Percentiles rank a stretch among this genome's conserved stretches.
phyloP scores from a whole-genome alignment of 2,888 invertebrate genomes.

The Trachelus tabidus region DNA sequence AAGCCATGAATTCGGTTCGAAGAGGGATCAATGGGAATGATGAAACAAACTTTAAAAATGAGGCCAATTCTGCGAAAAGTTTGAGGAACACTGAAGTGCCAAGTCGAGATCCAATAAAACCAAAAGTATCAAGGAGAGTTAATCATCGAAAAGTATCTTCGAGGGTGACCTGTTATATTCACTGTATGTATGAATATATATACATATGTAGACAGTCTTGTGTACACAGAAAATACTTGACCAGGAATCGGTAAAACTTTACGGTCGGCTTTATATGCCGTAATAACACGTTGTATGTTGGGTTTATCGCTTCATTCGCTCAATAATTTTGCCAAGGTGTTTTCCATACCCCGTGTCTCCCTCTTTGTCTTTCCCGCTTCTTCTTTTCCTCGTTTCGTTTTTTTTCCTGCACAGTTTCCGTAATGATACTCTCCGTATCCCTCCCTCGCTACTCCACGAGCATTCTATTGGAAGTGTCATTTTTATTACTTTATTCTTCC shows the following conservation, averaged over 20 bases:
- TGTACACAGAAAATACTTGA: background rate
- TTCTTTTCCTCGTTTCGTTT: background rate
- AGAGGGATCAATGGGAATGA: background rate
- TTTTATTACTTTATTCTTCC: background rate
- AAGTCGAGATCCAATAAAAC: background rate
- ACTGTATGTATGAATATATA: constrained; percentile 2
- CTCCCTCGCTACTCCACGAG: background rate
- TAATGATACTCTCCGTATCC: background rate
- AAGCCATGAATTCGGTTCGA: background rate
- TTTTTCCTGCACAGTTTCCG: background rate
- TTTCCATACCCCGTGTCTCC: background rate
- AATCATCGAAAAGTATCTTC: background rate
- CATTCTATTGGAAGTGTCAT: background rate
- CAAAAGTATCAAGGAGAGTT: background rate
- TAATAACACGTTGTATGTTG: constrained; percentile 45
- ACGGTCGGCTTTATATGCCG: constrained; percentile 49
- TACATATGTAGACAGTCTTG: constrained; percentile 1
- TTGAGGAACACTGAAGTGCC: background rate
- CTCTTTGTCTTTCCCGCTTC: background rate
- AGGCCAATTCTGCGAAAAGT: background rate
- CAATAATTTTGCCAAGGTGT: constrained; percentile 35
- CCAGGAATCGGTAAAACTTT: constrained; percentile 33
- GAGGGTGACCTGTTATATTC: constrained; percentile 8
- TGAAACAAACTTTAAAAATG: background rate
- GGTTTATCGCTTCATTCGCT: constrained; percentile 53